Conservation (phyloP, 2,113 vertebrate species). For the Chloropsis hardwickii region DNA sequence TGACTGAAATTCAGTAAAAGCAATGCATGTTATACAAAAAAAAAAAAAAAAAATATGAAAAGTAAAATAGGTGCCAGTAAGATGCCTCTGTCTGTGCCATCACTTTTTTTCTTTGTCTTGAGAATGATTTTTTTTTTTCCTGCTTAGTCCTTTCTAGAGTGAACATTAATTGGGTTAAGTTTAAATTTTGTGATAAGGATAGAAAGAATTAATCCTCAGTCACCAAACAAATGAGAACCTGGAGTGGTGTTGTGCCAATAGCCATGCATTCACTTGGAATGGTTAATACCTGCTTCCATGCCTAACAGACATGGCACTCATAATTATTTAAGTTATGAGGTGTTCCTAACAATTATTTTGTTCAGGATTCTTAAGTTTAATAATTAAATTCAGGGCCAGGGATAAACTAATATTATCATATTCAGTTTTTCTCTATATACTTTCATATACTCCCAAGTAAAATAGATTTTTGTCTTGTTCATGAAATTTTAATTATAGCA, state of each 20-base stretch:
- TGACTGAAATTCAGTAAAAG: conserved; percentile 70
- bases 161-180: conserved; percentile 40
- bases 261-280: neutral
- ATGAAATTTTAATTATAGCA: conserved; percentile 64
- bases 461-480: conserved; percentile 47
- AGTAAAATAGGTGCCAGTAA: neutral
- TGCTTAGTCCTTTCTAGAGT: conserved; percentile 28
- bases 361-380: conserved; percentile 13
- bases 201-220: conserved; percentile 2
- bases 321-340: conserved; percentile 42
- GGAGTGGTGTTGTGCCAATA: neutral
- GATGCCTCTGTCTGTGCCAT: neutral
- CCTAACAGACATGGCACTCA: neutral
- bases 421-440: conserved; percentile 7
- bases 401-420: conserved; percentile 20
- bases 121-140: neutral
- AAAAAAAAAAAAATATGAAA: conserved; percentile 7
- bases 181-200: conserved; percentile 32
- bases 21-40: conserved; percentile 30
- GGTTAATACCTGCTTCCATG: neutral
- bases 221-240: conserved; percentile 9
- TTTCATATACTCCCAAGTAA: conserved; percentile 40
- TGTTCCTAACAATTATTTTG: conserved; percentile 32
- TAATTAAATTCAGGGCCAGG: neutral
- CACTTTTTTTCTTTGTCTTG: neutral